Percentiles rank a stretch among this genome's conserved stretches.
phyloP scores from a whole-genome alignment of 2,797 vertebrate species.

The Rhinophrynus dorsalis region DNA sequence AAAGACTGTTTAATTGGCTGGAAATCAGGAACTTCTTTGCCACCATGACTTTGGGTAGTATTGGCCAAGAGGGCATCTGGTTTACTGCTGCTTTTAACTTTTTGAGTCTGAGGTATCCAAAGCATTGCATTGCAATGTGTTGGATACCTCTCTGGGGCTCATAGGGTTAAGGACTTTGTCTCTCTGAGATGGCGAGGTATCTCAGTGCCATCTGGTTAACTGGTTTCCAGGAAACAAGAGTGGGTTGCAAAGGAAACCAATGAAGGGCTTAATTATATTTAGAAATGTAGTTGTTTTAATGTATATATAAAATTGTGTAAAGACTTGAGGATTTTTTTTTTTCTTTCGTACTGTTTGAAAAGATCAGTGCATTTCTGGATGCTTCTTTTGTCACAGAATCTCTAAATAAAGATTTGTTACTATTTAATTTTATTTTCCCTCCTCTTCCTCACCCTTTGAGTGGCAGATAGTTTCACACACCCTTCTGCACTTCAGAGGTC shows the following conservation, averaged over 20 bases:
- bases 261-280: slow-evolving; percentile 27
- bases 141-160: no score
- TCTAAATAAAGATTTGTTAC: slow-evolving; percentile 29
- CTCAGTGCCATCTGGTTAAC: slow-evolving; percentile 2
- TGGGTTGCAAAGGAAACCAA: neutral
- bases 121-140: no score
- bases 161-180: no score
- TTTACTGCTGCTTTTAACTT: no score
- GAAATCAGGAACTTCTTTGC: neutral
- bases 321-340: no score
- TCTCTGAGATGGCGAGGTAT: no score
- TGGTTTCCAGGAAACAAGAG: neutral
- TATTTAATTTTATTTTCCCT: no score
- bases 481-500: no score
- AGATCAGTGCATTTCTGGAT: neutral
- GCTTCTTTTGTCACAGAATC: neutral
- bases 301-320: neutral
- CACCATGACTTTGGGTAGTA: neutral
- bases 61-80: neutral
- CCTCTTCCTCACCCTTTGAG: no score
- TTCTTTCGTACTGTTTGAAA: slow-evolving; percentile 2
- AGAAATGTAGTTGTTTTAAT: neutral
- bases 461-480: no score
- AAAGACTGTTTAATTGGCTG: slow-evolving; percentile 17
- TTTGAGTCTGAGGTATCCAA: no score